These are phyloP conservation scores for Leptinotarsa defecta DNA, from an alignment of 1,140 invertebrate species.

Conservation along the genomic window DNA sequence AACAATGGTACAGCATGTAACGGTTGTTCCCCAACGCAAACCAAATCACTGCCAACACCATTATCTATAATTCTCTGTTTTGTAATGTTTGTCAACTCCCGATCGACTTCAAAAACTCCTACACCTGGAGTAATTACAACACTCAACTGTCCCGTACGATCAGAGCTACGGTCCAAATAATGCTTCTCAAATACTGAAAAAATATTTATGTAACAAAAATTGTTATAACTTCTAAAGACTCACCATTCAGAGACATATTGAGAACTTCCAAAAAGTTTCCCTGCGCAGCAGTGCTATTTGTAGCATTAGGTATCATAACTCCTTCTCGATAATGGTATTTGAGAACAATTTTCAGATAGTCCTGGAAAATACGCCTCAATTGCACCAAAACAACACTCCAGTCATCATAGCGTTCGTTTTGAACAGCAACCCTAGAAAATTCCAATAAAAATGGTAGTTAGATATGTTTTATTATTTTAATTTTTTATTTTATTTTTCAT, in stretches of 20 bases:
- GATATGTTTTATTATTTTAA: no score
- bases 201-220: conserved; percentile 13
- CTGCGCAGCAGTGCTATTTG: conserved; percentile 91
- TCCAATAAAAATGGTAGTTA: no score
- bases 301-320: conserved; percentile 77
- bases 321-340: conserved; percentile 81
- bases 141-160: conserved; percentile 95
- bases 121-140: conserved; percentile 98
- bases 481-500: no score
- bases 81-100: conserved; percentile 95
- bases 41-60: conserved; percentile 90
- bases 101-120: conserved; percentile 96
- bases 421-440: conserved; percentile 81
- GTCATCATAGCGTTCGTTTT: conserved; percentile 98
- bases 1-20: conserved; percentile 96
- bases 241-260: conserved; percentile 97
- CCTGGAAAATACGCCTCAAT: conserved; percentile 85
- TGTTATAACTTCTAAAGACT: conserved; percentile 17
- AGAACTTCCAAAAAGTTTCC: conserved; percentile 98
- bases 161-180: conserved; percentile 96
- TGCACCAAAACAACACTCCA: conserved; percentile 90
- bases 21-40: conserved; percentile 99
- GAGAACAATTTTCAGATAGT: conserved; percentile 87
- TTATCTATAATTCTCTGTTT: conserved; percentile 99
- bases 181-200: conserved; percentile 95